Evolutionary conservation across 1,140 invertebrate genomes (phyloP).

Genomic region (Plodia interpunctella): DNA sequence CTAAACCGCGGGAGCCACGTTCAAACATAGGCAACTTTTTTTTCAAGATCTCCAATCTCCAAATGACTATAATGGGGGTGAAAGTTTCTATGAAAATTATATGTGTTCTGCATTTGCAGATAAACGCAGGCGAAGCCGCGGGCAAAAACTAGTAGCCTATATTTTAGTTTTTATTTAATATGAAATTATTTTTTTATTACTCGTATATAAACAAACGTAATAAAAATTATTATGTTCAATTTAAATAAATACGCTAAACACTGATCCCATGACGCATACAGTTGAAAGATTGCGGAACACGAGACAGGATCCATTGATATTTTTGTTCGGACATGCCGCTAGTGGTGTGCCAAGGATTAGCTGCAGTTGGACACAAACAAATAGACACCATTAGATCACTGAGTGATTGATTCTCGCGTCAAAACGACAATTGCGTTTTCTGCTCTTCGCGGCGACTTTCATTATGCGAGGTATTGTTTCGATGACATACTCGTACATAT

Average conservation of each 20-base stretch:
- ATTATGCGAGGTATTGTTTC: constrained; percentile 1
- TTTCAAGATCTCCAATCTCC: too few relatives aligned
- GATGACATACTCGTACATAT: background rate
- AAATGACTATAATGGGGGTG: too few relatives aligned
- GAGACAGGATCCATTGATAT: constrained; percentile 36
- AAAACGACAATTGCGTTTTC: constrained; percentile 37
- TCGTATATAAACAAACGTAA: too few relatives aligned
- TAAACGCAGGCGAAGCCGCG: too few relatives aligned
- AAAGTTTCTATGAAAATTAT: too few relatives aligned
- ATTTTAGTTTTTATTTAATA: too few relatives aligned
- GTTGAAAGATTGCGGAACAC: constrained; percentile 6
- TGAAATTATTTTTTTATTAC: too few relatives aligned
- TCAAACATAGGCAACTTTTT: too few relatives aligned
- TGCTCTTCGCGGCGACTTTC: constrained; percentile 2
- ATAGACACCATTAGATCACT: constrained; percentile 64
- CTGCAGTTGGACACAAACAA: constrained; percentile 66
- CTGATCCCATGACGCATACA: background rate
- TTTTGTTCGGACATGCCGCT: constrained; percentile 64
- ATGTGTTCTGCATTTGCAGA: too few relatives aligned
- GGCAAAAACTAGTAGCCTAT: too few relatives aligned
- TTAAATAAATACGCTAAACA: background rate
- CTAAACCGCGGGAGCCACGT: too few relatives aligned
- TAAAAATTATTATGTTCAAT: background rate
- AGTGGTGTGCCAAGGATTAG: constrained; percentile 69
- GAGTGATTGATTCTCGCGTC: constrained; percentile 60